Evolutionary conservation across 30 jellyfish, hydroid and myxozoan species (phyloP).

Genomic region (Turritopsis dohrnii): DNA sequence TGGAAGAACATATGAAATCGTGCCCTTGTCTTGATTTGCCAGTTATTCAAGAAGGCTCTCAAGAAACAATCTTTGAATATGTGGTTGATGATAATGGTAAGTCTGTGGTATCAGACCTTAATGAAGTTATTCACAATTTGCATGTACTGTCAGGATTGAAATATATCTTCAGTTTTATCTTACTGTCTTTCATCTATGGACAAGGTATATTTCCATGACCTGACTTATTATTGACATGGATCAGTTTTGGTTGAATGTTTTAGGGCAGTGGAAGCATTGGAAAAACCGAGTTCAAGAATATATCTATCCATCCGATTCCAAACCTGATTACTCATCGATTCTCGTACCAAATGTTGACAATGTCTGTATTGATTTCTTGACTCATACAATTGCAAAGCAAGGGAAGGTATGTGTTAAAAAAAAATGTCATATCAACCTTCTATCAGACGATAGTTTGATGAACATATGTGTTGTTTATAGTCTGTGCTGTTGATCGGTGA

Average conservation of each 20-base stretch:
- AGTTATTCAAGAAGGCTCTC: conserved; percentile 44
- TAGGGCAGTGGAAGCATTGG: conserved; percentile 97
- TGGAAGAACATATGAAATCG: conserved; percentile 55
- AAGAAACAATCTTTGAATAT: conserved; percentile 69
- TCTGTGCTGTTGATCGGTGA: conserved; percentile 91
- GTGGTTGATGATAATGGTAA: conserved; percentile 53
- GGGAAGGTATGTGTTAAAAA: conserved; percentile 47
- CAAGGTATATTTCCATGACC: not conserved
- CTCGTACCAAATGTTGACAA: conserved; percentile 93
- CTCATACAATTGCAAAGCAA: conserved; percentile 81
- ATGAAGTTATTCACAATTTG: not conserved
- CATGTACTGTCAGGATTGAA: not conserved
- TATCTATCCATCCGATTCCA: conserved; percentile 71
- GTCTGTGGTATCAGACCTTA: not conserved
- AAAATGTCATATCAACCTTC: no score
- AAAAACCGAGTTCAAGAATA: conserved; percentile 78
- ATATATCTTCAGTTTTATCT: not conserved
- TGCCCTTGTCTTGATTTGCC: conserved; percentile 58
- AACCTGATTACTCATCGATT: conserved; percentile 85
- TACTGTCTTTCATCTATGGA: not conserved
- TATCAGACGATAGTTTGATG: no score
- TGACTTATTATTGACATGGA: not conserved
- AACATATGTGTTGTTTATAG: conserved; percentile 36
- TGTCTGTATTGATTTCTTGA: conserved; percentile 83
- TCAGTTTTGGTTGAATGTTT: not conserved